Percentiles rank a stretch among this genome's conserved stretches.
Evolutionary conservation across 2,888 invertebrate species (phyloP).

Genomic region (Athalia circularis): DNA sequence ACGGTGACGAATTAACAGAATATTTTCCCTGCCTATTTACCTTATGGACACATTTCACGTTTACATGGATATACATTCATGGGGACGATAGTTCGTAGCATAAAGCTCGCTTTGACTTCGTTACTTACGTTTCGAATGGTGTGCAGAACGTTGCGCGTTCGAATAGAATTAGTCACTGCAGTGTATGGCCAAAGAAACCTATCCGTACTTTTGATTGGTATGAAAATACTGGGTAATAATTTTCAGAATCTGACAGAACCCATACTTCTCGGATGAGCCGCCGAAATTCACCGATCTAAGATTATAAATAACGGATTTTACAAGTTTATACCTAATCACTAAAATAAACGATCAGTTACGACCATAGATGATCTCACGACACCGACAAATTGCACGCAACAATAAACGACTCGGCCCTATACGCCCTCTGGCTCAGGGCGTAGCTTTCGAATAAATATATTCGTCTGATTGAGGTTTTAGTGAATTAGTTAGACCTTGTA

Average conservation of each 20-base stretch:
- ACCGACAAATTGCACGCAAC: constrained; percentile 24
- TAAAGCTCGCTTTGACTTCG: too few species aligned
- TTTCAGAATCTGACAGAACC: neutral
- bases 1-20: constrained; percentile 24
- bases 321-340: constrained; percentile 21
- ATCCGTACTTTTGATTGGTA: too few species aligned
- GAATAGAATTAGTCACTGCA: too few species aligned
- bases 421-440: neutral
- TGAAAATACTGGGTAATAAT: too few species aligned
- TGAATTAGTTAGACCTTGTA: too few species aligned
- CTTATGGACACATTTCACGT: too few species aligned
- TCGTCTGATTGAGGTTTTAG: too few species aligned
- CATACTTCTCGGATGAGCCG: neutral
- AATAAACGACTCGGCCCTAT: neutral
- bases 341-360: constrained; percentile 18
- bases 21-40: neutral
- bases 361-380: constrained; percentile 33
- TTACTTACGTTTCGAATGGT: too few species aligned
- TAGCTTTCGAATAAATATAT: neutral
- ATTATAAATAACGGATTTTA: constrained; percentile 10
- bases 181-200: too few species aligned
- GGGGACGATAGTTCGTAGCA: too few species aligned
- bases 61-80: too few species aligned
- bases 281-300: constrained; percentile 14
- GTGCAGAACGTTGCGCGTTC: too few species aligned